Base-by-base conservation (phyloP, 1,140 invertebrate genomes). In the Eriocheir sinensis region DNA sequence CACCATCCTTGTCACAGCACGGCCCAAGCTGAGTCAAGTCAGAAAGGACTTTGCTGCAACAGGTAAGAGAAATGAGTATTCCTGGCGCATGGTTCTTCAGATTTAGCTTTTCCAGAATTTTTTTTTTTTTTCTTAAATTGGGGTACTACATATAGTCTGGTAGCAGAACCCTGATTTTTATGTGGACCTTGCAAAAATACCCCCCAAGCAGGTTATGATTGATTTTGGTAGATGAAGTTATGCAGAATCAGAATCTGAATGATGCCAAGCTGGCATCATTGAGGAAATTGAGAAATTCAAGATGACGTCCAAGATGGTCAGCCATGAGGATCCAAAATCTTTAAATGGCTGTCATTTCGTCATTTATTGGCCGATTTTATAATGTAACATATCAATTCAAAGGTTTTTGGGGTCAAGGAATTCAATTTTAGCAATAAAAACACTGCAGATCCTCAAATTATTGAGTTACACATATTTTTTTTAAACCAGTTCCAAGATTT, bases 321-420 rank as follows among this genome's bases (percentile, higher is more conserved):
- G 60, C 12, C 60, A 72, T n/a, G 12, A 72, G n/a, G 81, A 12
- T 32, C 17, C 81, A 85, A 12, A 85, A 32, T 21, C n/a, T 85
- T 85, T 32, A 21, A 85, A 12, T 21, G 15, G 32, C 34, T 32
- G 9, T 32, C 17, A 85, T 21, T 21, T 85, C 81, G 12, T 85
- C 81, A 85, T 17, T 34, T 85, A 85, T 85, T 34, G 9, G 9
- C 81, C 81, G 34, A 85, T 85, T 85, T 85, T 34, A 12, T 85
- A 15, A 21, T 85, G 81, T 34, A 85, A 85, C 34, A 17, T 34
- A 9, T 85, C 32, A 32, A 21, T 85, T 85, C 34, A 85, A 21
- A 85, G 17, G 32, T 85, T 17, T 85, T 34, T 12, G 17, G 12
- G 9, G 15, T 34, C 15, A 85, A 85, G 81, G 81, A 85, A 85